Base-by-base conservation (phyloP, 2,888 invertebrate species). In the Oxystoma pomonae region DNA sequence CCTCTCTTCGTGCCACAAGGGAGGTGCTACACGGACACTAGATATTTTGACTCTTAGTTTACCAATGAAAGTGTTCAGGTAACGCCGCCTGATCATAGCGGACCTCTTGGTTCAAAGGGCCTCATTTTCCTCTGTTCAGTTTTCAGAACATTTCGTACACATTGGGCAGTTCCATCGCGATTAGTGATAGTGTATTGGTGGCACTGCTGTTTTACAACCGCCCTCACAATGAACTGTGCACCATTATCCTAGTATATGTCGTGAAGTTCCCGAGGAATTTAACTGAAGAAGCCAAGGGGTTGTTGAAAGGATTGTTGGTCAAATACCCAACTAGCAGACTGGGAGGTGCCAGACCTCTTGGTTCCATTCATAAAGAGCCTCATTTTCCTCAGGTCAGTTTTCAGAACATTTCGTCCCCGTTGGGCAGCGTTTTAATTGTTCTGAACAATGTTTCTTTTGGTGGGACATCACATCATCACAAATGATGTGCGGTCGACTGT, bases 401-500 rank as follows among this genome's bases (percentile, higher is more conserved):
- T 81, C 90, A 90, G 78, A 87, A 87, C 77, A 81, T 86, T 76
- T 86, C 86, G 69, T 87, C 87, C 61, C 87, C 87, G 56, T 80
- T 87, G 69, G 86, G 87, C 74, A 86, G 84, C 76, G n/a, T n/a
- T n/a, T n/a, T n/a, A n/a, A n/a, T n/a, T n/a, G n/a, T n/a, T n/a
- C n/a, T n/a, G n/a, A n/a, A n/a, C n/a, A n/a, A n/a, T n/a, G n/a
- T n/a, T n/a, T n/a, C n/a, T n/a, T n/a, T n/a, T n/a, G n/a, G n/a
- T n/a, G n/a, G n/a, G n/a, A n/a, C n/a, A n/a, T n/a, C n/a, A n/a
- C n/a, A n/a, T n/a, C n/a, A n/a, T n/a, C n/a, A n/a, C n/a, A 99
- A 87, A 99, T 99, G 99, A 94, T 98, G 87, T 97, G 97, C 83
- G 99, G 99, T 61, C 88, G 99, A 70, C 87, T 99, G 81, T 99